These are phyloP conservation scores for Phocoena phocoena DNA, from an alignment of 2,113 vertebrate genomes.

Conservation along the genomic window DNA sequence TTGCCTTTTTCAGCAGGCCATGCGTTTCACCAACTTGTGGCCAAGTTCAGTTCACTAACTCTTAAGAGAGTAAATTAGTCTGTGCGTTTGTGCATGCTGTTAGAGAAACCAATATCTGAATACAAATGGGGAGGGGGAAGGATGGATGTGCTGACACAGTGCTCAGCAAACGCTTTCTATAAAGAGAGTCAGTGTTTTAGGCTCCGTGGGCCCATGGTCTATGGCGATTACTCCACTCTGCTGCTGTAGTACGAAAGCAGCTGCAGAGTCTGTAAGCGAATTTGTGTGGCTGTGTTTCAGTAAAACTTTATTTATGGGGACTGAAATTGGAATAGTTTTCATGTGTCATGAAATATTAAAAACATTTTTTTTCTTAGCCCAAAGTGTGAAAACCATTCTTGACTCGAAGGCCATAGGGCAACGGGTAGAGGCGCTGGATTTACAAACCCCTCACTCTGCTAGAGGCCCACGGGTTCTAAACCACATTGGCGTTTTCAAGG, in stretches of 20 bases:
- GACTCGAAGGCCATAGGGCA: background rate
- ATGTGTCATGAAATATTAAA: background rate
- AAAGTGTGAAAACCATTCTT: background rate
- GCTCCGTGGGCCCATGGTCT: background rate
- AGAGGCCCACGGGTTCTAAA: background rate
- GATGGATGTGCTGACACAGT: background rate
- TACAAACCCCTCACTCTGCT: background rate
- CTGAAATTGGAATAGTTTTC: background rate
- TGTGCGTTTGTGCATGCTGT: background rate
- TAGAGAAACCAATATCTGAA: background rate
- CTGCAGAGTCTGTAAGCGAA: background rate
- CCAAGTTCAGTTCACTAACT: too few species aligned
- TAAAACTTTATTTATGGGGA: background rate
- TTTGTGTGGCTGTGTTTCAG: background rate
- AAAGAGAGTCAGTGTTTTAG: background rate
- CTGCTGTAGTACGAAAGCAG: background rate
- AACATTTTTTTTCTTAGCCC: background rate
- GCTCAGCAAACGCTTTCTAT: background rate
- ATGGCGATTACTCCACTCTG: background rate
- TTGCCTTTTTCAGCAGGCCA: background rate
- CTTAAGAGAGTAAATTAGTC: background rate
- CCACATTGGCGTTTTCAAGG: background rate
- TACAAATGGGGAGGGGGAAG: background rate
- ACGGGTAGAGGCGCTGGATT: background rate
- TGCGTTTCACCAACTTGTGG: background rate